Conservation (phyloP, 2,797 vertebrate species). For the Esox lucius region DNA sequence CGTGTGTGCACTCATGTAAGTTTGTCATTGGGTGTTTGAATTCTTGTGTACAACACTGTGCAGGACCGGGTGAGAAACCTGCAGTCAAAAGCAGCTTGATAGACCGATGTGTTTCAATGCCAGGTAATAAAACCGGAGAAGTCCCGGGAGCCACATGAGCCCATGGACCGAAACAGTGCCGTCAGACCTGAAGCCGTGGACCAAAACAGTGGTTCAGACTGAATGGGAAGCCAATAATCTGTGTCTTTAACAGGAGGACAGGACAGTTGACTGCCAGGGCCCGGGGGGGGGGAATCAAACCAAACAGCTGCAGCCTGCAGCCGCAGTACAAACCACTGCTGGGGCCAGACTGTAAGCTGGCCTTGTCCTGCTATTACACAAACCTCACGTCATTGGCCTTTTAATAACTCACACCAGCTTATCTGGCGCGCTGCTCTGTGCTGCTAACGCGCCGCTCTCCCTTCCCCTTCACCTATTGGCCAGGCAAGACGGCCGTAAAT, state of each 20-base stretch:
- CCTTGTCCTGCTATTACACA: not conserved
- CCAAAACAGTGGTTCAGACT: not conserved
- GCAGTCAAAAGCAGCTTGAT: not conserved
- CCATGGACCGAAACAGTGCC: not conserved
- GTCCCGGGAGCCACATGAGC: not conserved
- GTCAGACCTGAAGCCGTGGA: not conserved
- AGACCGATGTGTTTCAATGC: conserved; percentile 3
- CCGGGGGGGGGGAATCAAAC: not conserved
- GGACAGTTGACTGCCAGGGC: not conserved
- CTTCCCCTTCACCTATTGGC: conserved; percentile 2
- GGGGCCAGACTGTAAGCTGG: not conserved
- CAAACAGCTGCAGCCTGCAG: not conserved
- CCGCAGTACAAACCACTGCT: not conserved
- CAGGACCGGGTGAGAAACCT: not conserved
- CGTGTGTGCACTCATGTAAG: not conserved
- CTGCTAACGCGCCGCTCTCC: not conserved
- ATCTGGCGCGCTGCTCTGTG: not conserved
- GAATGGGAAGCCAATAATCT: not conserved
- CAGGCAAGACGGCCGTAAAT: not conserved
- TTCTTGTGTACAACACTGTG: not conserved
- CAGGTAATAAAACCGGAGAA: not conserved
- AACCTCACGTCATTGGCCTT: not conserved
- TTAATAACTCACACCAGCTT: not conserved
- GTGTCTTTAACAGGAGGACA: not conserved
- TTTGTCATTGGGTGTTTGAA: not conserved